Conservation (phyloP, 2,797 vertebrate genomes). For the Malurus leucopterus region DNA sequence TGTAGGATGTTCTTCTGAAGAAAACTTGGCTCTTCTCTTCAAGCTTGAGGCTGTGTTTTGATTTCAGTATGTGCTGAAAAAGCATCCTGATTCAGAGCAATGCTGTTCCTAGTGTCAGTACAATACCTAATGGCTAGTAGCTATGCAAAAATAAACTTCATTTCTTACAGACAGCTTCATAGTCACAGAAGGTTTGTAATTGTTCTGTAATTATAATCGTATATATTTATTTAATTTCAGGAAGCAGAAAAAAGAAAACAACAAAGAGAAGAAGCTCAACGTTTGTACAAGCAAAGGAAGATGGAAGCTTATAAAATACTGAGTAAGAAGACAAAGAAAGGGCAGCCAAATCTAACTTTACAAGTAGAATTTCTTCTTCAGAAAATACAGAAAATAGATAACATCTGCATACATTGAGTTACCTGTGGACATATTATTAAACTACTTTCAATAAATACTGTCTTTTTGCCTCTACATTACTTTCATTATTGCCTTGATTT, state of each 20-base stretch:
- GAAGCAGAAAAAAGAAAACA: constrained; percentile 80
- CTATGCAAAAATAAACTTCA: not conserved
- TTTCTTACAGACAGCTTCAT: not conserved
- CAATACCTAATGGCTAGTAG: not conserved
- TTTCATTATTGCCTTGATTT: not conserved
- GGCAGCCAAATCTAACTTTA: constrained; percentile 93
- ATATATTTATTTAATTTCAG: constrained; percentile 68
- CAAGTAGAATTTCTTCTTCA: constrained; percentile 93
- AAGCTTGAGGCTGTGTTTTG: not conserved
- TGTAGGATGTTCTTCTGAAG: not conserved
- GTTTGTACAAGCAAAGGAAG: constrained; percentile 89
- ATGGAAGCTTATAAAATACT: constrained; percentile 85
- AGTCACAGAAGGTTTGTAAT: not conserved
- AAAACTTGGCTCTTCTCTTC: not conserved
- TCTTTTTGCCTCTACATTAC: not conserved
- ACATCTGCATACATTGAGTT: not conserved
- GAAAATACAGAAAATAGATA: constrained; percentile 85
- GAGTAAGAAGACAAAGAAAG: constrained; percentile 90
- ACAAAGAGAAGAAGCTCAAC: constrained; percentile 84
- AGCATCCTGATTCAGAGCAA: not conserved
- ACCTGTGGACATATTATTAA: not conserved
- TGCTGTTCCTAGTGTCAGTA: not conserved
- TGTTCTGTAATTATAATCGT: not conserved
- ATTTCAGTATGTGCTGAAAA: not conserved
- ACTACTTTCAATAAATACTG: not conserved